phyloP scores from a whole-genome alignment of 2,888 invertebrate species.

The Palloptera scutellata region DNA sequence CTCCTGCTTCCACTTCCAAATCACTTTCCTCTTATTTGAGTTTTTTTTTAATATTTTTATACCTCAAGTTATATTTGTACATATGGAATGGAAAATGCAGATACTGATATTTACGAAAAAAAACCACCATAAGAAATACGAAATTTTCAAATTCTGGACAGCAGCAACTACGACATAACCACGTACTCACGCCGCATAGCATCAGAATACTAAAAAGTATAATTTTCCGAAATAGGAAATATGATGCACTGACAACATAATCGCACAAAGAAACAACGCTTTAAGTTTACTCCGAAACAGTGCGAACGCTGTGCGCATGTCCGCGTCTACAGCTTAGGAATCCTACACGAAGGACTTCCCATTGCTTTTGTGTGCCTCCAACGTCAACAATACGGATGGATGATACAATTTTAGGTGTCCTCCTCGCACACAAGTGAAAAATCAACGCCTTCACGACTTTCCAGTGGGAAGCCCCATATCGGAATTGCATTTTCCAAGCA shows the following conservation, averaged over 20 bases:
- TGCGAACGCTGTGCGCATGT: conserved; percentile 40
- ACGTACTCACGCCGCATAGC: conserved; percentile 29
- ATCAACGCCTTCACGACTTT: conserved; percentile 49
- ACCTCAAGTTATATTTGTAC: no score
- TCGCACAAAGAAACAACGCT: background rate
- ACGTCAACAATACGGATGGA: background rate
- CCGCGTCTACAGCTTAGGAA: conserved; percentile 16
- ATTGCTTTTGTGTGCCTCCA: conserved; percentile 32
- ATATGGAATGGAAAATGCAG: no score
- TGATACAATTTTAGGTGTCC: conserved; percentile 36
- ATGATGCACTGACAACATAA: background rate
- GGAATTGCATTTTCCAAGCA: conserved; percentile 36
- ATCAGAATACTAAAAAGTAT: conserved; percentile 39
- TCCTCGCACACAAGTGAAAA: conserved; percentile 33
- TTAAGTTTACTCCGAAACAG: conserved; percentile 36
- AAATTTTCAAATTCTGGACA: no score
- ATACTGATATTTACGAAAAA: no score
- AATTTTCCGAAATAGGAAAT: conserved; percentile 46
- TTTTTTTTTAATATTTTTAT: no score
- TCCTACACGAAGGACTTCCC: conserved; percentile 51
- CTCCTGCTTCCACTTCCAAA: no score
- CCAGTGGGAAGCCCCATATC: conserved; percentile 49
- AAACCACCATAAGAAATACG: no score
- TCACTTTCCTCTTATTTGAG: no score
- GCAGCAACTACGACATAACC: background rate